Percentiles rank a stretch among this genome's conserved stretches.
Conservation (phyloP, 2,113 vertebrate genomes). For the Gallinago undulata region DNA sequence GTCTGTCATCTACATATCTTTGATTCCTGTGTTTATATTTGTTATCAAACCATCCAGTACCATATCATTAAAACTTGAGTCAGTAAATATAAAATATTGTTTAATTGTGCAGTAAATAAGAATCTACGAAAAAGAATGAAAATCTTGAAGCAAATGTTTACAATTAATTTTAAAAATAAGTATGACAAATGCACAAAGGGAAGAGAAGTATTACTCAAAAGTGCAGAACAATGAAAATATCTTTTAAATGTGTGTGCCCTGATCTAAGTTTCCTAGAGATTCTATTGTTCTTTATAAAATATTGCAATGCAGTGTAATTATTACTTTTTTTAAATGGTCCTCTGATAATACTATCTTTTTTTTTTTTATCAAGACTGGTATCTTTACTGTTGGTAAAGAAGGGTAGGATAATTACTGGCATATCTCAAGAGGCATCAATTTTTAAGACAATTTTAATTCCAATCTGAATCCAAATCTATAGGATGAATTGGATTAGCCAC, state of each 20-base stretch:
- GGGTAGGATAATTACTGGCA: not conserved
- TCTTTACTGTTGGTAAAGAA: not conserved
- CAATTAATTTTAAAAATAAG: constrained; percentile 19
- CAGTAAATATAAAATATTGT: constrained; percentile 45
- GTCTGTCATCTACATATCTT: constrained; percentile 49
- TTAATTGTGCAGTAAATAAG: constrained; percentile 49
- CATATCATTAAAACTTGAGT: constrained; percentile 62
- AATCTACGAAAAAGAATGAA: constrained; percentile 49
- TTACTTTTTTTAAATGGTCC: not conserved
- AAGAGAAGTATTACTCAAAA: not conserved
- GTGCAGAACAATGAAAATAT: not conserved
- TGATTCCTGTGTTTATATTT: constrained; percentile 62
- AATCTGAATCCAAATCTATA: not conserved
- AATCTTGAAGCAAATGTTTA: constrained; percentile 44
- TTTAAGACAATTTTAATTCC: not conserved
- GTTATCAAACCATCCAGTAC: constrained; percentile 49
- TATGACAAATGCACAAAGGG: not conserved
- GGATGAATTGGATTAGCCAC: not conserved
- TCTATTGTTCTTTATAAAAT: not conserved
- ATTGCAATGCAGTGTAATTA: not conserved
- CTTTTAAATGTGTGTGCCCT: not conserved
- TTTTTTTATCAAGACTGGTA: not conserved
- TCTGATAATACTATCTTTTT: not conserved
- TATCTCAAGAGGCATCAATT: not conserved
- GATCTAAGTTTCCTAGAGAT: not conserved